phyloP scores from a whole-genome alignment of 2,888 invertebrate genomes.

The Ashinkailepas kermadecensis region DNA sequence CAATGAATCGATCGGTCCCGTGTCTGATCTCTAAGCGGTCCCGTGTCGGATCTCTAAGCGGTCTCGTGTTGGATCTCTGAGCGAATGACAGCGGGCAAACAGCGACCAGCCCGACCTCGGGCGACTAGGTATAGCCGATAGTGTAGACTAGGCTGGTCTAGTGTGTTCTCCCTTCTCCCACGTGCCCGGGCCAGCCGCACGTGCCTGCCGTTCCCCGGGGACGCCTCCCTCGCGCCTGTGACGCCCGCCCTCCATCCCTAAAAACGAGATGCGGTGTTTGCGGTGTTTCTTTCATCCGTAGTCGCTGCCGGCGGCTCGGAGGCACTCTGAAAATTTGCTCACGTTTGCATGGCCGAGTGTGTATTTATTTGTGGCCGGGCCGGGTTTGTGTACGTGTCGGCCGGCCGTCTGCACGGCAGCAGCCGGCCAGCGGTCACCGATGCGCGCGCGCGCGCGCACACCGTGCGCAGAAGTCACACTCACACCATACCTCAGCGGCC shows the following conservation, averaged over 20 bases:
- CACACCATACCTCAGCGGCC: too few relatives aligned
- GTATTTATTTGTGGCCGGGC: not conserved
- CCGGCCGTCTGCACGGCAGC: slow-evolving; percentile 33
- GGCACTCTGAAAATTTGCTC: slow-evolving; percentile 11
- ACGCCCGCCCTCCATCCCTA: not conserved
- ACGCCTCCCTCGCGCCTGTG: not conserved
- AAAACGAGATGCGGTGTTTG: not conserved
- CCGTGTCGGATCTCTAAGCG: too few relatives aligned
- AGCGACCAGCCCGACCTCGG: not conserved
- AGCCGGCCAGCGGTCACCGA: slow-evolving; percentile 28
- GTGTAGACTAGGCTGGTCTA: not conserved
- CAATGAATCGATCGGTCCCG: too few relatives aligned
- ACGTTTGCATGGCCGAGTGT: not conserved
- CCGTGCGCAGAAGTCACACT: too few relatives aligned
- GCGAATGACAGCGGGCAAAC: too few relatives aligned
- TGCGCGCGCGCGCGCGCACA: too few relatives aligned
- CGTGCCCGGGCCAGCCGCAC: not conserved
- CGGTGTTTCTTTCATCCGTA: not conserved
- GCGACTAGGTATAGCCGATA: not conserved
- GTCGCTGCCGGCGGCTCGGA: not conserved
- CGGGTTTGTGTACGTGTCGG: not conserved
- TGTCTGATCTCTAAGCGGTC: too few relatives aligned
- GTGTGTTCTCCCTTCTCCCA: too few relatives aligned
- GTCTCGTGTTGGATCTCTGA: too few relatives aligned
- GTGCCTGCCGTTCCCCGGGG: not conserved